These are phyloP conservation scores for Cyclophora albipunctata DNA, from an alignment of 2,888 invertebrate genomes.

Conservation along the genomic window DNA sequence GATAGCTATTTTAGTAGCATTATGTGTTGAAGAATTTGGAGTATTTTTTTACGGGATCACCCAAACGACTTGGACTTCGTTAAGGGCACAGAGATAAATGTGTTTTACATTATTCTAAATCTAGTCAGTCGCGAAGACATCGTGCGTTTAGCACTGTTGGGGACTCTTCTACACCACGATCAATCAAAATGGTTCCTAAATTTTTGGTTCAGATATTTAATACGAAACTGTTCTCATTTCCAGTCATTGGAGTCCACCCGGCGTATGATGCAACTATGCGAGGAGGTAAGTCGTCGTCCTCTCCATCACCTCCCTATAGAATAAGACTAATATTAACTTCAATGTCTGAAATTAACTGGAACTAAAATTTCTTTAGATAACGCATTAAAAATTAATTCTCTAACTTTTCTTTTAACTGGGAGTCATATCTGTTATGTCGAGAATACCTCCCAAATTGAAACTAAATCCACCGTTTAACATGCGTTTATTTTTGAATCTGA, in stretches of 20 bases:
- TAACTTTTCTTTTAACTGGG: constrained; percentile 14
- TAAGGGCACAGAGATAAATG: too few relatives aligned
- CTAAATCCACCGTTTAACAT: constrained; percentile 9
- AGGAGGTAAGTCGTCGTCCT: constrained; percentile 82
- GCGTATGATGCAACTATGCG: constrained; percentile 93
- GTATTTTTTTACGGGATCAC: too few relatives aligned
- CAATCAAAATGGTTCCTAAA: too few relatives aligned
- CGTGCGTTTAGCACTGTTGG: too few relatives aligned
- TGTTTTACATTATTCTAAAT: too few relatives aligned
- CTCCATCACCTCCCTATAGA: neutral
- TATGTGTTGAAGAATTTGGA: too few relatives aligned
- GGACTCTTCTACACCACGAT: too few relatives aligned
- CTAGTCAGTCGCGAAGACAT: too few relatives aligned
- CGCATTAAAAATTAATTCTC: neutral
- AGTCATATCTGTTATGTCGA: constrained; percentile 34
- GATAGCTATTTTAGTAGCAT: too few relatives aligned
- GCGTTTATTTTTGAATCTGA: constrained; percentile 30
- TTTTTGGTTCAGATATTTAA: too few relatives aligned
- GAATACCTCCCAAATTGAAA: constrained; percentile 40
- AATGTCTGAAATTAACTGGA: neutral
- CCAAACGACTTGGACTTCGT: too few relatives aligned
- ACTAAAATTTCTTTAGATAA: neutral
- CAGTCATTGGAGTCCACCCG: constrained; percentile 94
- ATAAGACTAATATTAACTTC: neutral
- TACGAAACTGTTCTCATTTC: constrained; percentile 45